Evolutionary conservation across 2,888 invertebrate species (phyloP), one percentile per base, ranked within the genome.

Genomic region (Hyposoter didymator): DNA sequence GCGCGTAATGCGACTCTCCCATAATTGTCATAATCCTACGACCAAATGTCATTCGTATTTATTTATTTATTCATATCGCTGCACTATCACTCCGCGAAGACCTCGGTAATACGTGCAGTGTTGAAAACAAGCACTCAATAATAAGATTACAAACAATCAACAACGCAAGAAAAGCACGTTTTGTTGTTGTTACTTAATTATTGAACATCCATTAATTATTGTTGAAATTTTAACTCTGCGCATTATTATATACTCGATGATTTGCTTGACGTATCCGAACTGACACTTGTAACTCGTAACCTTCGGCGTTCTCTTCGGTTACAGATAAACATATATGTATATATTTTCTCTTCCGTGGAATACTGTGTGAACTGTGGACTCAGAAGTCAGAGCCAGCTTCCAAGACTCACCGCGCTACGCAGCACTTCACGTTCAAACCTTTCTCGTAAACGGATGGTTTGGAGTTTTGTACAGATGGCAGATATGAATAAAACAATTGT

Each of bases 1-100:
- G 81, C 45, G 72, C 72, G 81, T 43, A 35, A 66, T 66, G 39
- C 64, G 64, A 39, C 39, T 66, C 39, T 66, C 39, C 39, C 64
- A 32, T 32, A 66, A 39, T n/a, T 66, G 35, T 32, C 32, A 39
- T 39, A 39, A n/a, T 66, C 12, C 64, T 19, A 66, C 64, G 64
- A 39, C 64, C 17, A 8, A 39, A 39, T n/a, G 32, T 1, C n/a
- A 35, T 32, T 39, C n/a, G 3, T 66, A 10, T 66, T 39, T 39
- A 66, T 39, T 32, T 39, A 39, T n/a, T 66, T 66, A 32, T 66
- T 59, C 28, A 28, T 28, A 59, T 59, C 55, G 22, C 5, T 59
- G 12, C 14, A 28, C 12, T 59, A 28, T 59, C 55, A 59, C 22
- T 28, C 14, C 5, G 22, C 55, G 55, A 3, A 12, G 1, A 35